Evolutionary conservation across 2,888 invertebrate genomes (phyloP), one percentile per base, ranked within the genome.

Genomic region (Napeogenes sylphis): DNA sequence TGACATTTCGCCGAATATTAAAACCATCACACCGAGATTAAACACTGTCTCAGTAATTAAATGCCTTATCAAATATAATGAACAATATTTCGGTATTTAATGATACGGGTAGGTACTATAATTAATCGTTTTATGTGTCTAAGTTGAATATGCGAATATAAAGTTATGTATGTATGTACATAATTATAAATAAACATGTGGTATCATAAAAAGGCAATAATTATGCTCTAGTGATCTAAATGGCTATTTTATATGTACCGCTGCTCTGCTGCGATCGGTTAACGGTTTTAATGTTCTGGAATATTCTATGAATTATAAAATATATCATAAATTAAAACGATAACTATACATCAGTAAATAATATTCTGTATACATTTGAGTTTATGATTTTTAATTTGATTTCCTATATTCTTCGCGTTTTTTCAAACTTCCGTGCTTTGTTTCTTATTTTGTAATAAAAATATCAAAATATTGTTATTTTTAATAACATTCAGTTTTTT

Each of bases 201-300:
- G 21, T 47, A 51, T 51, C 30, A 51, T 51, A 64, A 61, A 59
- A 57, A n/a, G 14, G 5, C 38, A 56, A 63, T 63, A 56, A 63
- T 62, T 74, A 81, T 81, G 85, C 81, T 84, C 85, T 79, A 82
- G 73, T 84, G 79, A 78, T 73, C 82, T 82, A 81, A 73, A 81
- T 81, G 79, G 66, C 60, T 59, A 57, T 61, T 21, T 68, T 51
- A 62, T 64, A 59, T 62, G 47, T 51, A 51, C 62, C 55, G 59
- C 63, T 47, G 56, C 14, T 14, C 55, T 10, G 12, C 42, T 45
- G 21, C 21, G 35, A 4, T 57, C 38, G 47, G 47, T 51, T 51
- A 51, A 51, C 51, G 51, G 51, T 51, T 21, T n/a, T 30, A 51
- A 51, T 12, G 8, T 30, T 30, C 51, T 30, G 30, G 51, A 51